A percentile compares a stretch with the other conserved stretches of the same genome.
Conservation (phyloP, 2,888 invertebrate species). For the Anarsia innoxiella region DNA sequence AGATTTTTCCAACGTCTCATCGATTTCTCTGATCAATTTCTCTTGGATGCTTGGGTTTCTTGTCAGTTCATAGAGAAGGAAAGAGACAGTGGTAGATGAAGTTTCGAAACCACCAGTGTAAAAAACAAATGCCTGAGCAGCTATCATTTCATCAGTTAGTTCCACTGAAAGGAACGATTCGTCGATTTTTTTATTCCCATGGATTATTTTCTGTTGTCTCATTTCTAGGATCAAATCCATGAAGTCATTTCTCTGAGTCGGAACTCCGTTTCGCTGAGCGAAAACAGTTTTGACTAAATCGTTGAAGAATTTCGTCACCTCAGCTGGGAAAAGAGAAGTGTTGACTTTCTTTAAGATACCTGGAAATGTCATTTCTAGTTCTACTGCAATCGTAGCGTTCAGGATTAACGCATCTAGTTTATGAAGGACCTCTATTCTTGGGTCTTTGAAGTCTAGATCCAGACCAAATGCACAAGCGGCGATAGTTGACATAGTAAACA, state of each 20-base stretch:
- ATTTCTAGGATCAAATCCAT: conserved; percentile 42
- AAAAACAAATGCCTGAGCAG: conserved; percentile 53
- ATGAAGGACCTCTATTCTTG: conserved; percentile 8
- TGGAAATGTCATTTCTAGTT: conserved; percentile 38
- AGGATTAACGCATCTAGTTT: conserved; percentile 22
- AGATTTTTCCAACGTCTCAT: conserved; percentile 31
- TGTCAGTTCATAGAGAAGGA: conserved; percentile 44
- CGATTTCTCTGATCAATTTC: conserved; percentile 38
- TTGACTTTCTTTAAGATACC: conserved; percentile 32
- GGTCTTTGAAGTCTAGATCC: conserved; percentile 24
- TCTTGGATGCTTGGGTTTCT: conserved; percentile 46
- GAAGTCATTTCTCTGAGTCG: conserved; percentile 36
- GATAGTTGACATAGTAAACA: conserved; percentile 34
- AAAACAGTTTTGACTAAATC: conserved; percentile 28
- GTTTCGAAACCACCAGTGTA: conserved; percentile 62
- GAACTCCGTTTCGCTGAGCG: conserved; percentile 31
- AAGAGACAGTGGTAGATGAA: conserved; percentile 48
- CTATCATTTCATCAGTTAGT: conserved; percentile 30
- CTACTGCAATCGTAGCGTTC: conserved; percentile 16
- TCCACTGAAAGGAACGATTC: conserved; percentile 20
- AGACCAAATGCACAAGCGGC: conserved; percentile 38
- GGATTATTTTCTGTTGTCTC: conserved; percentile 27
- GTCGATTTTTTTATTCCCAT: conserved; percentile 21
- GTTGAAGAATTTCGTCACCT: conserved; percentile 27
- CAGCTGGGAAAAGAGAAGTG: conserved; percentile 26